phyloP scores from a whole-genome alignment of 1,140 invertebrate genomes.

The Pygmarrhopalites habei region DNA sequence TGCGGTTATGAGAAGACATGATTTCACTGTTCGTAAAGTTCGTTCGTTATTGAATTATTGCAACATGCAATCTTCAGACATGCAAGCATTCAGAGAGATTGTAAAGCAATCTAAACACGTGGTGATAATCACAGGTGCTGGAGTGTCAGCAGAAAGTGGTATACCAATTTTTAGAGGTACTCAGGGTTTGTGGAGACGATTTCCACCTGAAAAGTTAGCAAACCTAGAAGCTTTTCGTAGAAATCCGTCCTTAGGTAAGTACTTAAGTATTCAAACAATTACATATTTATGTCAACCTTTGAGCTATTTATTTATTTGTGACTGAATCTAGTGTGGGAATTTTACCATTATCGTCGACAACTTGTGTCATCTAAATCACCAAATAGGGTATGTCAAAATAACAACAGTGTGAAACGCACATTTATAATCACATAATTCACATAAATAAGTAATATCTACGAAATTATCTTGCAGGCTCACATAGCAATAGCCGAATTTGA shows the following conservation, averaged over 20 bases:
- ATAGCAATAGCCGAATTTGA: constrained; percentile 70
- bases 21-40: too few relatives aligned
- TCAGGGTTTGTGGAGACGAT: constrained; percentile 69
- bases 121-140: constrained; percentile 66
- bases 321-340: constrained; percentile 75
- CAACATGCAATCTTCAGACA: constrained; percentile 44
- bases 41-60: too few relatives aligned
- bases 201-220: constrained; percentile 57
- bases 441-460: too few relatives aligned
- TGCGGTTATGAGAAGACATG: too few relatives aligned
- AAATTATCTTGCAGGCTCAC: too few relatives aligned
- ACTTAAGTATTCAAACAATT: too few relatives aligned
- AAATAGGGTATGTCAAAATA: constrained; percentile 58
- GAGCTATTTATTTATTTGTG: too few relatives aligned
- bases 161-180: constrained; percentile 71
- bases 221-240: constrained; percentile 57
- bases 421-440: too few relatives aligned
- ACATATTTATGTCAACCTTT: too few relatives aligned
- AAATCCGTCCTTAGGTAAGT: constrained; percentile 61
- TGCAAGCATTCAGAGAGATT: constrained; percentile 53
- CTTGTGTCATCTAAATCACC: constrained; percentile 56
- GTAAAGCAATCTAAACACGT: constrained; percentile 53
- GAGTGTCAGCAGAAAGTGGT: constrained; percentile 68
- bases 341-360: constrained; percentile 67
- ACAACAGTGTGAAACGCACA: too few relatives aligned